A percentile compares a stretch with the other conserved stretches of the same genome.
Evolutionary conservation across 2,888 invertebrate species (phyloP).

Genomic region (Himalopsyche tibetana): DNA sequence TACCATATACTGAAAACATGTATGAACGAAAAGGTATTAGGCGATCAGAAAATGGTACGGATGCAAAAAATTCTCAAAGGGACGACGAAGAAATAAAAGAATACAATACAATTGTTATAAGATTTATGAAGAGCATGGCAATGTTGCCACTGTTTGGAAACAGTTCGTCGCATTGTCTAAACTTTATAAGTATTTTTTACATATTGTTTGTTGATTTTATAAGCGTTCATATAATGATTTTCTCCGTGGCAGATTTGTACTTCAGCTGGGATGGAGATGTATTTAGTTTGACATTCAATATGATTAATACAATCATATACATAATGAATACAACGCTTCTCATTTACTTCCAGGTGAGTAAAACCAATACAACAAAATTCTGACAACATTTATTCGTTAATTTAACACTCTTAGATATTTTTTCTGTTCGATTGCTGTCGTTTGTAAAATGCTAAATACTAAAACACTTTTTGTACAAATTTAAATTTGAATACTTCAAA

Average conservation of each 20-base stretch:
- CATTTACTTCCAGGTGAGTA: conserved; percentile 63
- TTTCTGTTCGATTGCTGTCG: too few species aligned
- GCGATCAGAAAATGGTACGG: neutral
- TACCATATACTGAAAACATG: too few species aligned
- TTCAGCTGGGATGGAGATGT: conserved; percentile 61
- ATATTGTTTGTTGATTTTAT: conserved; percentile 58
- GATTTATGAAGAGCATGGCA: conserved; percentile 57
- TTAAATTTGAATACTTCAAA: too few species aligned
- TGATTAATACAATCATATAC: conserved; percentile 62
- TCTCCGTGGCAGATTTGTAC: conserved; percentile 58
- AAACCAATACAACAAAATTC: too few species aligned
- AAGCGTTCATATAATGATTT: conserved; percentile 55
- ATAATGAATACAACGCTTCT: conserved; percentile 56
- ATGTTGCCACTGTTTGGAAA: conserved; percentile 60
- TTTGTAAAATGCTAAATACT: too few species aligned
- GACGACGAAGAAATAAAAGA: conserved; percentile 54
- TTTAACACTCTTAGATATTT: too few species aligned
- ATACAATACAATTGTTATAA: conserved; percentile 57
- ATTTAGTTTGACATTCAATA: conserved; percentile 56
- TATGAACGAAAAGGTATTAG: neutral
- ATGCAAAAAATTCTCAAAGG: neutral
- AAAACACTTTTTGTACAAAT: too few species aligned
- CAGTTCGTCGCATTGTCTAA: neutral
- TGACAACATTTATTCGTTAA: too few species aligned
- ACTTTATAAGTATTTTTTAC: conserved; percentile 47